These are phyloP conservation scores for Lordiphosa clarofinis DNA, from an alignment of 1,140 invertebrate genomes.

Conservation along the genomic window DNA sequence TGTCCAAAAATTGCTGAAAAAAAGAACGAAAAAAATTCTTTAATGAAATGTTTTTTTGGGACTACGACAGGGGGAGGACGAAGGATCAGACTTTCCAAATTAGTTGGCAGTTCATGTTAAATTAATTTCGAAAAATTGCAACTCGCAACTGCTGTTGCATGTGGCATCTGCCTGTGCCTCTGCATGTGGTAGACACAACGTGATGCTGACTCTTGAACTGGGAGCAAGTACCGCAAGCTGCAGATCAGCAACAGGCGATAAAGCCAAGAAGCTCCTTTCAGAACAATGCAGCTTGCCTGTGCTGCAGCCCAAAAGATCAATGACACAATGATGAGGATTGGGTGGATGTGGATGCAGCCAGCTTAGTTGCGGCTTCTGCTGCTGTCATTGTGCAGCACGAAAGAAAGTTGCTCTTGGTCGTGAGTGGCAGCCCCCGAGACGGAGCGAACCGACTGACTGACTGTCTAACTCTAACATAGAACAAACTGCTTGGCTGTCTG, in stretches of 20 bases:
- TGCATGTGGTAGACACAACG: slow-evolving; percentile 27
- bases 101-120: slow-evolving; percentile 64
- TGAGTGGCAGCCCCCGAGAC: slow-evolving; percentile 49
- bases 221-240: slow-evolving; percentile 67
- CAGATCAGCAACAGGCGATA: slow-evolving; percentile 54
- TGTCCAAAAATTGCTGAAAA: slow-evolving; percentile 20
- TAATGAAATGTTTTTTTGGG: slow-evolving; percentile 67
- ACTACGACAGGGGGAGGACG: slow-evolving; percentile 8
- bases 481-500: slow-evolving; percentile 12
- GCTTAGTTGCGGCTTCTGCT: slow-evolving; percentile 30
- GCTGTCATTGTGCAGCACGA: slow-evolving; percentile 48
- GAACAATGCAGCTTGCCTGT: slow-evolving; percentile 67
- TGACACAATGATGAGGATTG: slow-evolving; percentile 68
- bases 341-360: slow-evolving; percentile 40
- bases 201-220: slow-evolving; percentile 64
- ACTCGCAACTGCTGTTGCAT: slow-evolving; percentile 32
- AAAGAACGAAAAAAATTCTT: slow-evolving; percentile 45
- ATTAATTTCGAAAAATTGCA: slow-evolving; percentile 53
- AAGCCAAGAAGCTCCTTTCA: slow-evolving; percentile 52
- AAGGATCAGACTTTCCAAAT: slow-evolving; percentile 48
- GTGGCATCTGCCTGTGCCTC: slow-evolving; percentile 28
- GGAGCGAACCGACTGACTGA: slow-evolving; percentile 35
- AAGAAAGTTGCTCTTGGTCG: slow-evolving; percentile 53
- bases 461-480: slow-evolving; percentile 14
- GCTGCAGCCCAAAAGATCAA: slow-evolving; percentile 49